A percentile compares a stretch with the other conserved stretches of the same genome.
Evolutionary conservation across 2,113 vertebrate species (phyloP).

Genomic region (Glareola pratincola): DNA sequence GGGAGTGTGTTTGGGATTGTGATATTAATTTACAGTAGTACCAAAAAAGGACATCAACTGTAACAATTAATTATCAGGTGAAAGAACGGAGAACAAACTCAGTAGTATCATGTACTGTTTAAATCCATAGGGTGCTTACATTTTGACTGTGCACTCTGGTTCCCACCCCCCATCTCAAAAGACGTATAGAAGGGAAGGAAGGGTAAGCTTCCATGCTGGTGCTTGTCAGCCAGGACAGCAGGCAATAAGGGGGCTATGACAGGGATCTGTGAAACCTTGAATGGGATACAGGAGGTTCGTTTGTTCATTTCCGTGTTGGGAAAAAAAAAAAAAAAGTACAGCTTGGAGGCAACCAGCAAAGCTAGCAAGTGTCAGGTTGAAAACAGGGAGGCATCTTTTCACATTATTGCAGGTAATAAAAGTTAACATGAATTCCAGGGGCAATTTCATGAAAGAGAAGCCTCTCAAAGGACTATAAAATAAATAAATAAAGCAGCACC

Average conservation of each 20-base stretch:
- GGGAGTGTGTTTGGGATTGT: not conserved
- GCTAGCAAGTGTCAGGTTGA: not conserved
- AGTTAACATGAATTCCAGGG: not conserved
- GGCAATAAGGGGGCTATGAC: not conserved
- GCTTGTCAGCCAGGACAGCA: not conserved
- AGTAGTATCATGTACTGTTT: not conserved
- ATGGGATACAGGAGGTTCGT: not conserved
- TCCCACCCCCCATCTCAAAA: not conserved
- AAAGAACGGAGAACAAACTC: not conserved
- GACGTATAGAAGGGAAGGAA: not conserved
- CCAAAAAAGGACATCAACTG: not conserved
- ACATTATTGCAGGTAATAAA: not conserved
- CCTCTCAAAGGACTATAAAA: not conserved
- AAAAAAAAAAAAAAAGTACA: not conserved
- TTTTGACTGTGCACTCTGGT: not conserved
- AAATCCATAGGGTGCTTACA: accelerated
- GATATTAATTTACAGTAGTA: not conserved
- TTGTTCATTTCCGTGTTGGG: not conserved
- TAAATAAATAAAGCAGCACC: not conserved
- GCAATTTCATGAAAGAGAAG: not conserved
- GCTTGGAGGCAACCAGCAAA: not conserved
- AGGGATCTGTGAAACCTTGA: not conserved
- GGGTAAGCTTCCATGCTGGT: not conserved
- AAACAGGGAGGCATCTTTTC: not conserved
- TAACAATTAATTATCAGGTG: not conserved